Evolutionary conservation across 2,113 vertebrate species (phyloP).

Genomic region (Rallus limicola): DNA sequence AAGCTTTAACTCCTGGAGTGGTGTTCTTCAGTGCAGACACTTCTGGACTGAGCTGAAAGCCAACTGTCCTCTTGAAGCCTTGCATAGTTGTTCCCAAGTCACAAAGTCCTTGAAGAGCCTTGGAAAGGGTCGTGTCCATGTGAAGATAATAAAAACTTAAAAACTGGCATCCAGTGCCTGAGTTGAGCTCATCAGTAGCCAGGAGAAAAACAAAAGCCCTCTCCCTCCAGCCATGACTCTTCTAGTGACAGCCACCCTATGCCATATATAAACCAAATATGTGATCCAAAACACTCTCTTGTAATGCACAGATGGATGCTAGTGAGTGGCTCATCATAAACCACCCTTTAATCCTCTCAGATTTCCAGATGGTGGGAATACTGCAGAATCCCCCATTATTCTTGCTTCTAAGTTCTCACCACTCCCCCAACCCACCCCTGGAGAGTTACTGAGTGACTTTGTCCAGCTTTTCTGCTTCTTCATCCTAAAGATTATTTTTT

Average conservation of each 20-base stretch:
- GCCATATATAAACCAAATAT: not conserved
- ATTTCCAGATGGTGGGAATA: not conserved
- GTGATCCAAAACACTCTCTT: not conserved
- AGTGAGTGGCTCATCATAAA: not conserved
- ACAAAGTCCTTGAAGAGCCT: not conserved
- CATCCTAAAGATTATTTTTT: not conserved
- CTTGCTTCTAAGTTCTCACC: not conserved
- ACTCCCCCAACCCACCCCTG: not conserved
- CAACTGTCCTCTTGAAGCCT: not conserved
- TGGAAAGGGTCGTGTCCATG: not conserved
- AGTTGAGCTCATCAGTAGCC: not conserved
- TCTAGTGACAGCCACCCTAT: not conserved
- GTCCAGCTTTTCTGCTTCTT: not conserved
- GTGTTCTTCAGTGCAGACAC: not conserved
- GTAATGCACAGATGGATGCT: not conserved
- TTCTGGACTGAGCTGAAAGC: not conserved
- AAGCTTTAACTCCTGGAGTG: not conserved
- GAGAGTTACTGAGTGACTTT: not conserved
- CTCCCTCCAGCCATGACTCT: not conserved
- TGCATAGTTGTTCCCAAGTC: not conserved
- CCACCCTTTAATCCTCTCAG: not conserved
- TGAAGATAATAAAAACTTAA: too few species aligned
- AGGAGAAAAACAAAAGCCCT: not conserved
- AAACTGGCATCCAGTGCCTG: not conserved
- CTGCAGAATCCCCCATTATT: not conserved